Evolutionary conservation across 1,140 invertebrate genomes (phyloP).

Genomic region (Drosophila ananassae): DNA sequence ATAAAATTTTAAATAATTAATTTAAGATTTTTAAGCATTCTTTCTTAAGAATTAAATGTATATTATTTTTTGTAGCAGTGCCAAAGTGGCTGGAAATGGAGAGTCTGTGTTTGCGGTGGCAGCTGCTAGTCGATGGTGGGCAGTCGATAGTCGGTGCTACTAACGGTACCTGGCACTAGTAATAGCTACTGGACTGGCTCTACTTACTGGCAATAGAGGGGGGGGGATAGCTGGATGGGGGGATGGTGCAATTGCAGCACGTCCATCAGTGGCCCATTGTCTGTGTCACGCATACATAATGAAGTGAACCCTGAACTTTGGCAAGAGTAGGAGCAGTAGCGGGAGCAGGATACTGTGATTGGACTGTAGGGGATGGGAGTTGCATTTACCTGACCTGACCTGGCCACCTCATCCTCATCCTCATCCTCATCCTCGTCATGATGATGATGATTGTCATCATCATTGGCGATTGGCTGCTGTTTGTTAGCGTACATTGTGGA

Average conservation of each 20-base stretch:
- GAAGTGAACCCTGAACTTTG: slow-evolving; percentile 48
- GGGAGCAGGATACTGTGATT: slow-evolving; percentile 3
- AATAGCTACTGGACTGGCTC: slow-evolving; percentile 7
- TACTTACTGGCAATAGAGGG: slow-evolving; percentile 3
- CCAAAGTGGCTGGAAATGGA: slow-evolving; percentile 31
- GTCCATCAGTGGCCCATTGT: slow-evolving; percentile 79
- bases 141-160: slow-evolving; percentile 13
- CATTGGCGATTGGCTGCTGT: slow-evolving; percentile 60
- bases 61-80: slow-evolving; percentile 16
- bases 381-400: slow-evolving; percentile 39
- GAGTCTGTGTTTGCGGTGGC: slow-evolving; percentile 53
- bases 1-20: not conserved
- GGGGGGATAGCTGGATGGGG: not conserved
- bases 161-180: slow-evolving; percentile 3
- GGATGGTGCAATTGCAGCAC: slow-evolving; percentile 56
- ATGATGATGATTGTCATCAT: slow-evolving; percentile 17
- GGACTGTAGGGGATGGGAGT: slow-evolving; percentile 22
- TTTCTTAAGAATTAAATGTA: not conserved
- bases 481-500: slow-evolving; percentile 56
- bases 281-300: slow-evolving; percentile 81
- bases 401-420: slow-evolving; percentile 22
- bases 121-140: slow-evolving; percentile 16
- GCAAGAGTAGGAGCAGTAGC: not conserved
- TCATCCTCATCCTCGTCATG: slow-evolving; percentile 18
- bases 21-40: not conserved